Base-by-base conservation (phyloP, 2,113 vertebrate genomes). In the Osmerus mordax region DNA sequence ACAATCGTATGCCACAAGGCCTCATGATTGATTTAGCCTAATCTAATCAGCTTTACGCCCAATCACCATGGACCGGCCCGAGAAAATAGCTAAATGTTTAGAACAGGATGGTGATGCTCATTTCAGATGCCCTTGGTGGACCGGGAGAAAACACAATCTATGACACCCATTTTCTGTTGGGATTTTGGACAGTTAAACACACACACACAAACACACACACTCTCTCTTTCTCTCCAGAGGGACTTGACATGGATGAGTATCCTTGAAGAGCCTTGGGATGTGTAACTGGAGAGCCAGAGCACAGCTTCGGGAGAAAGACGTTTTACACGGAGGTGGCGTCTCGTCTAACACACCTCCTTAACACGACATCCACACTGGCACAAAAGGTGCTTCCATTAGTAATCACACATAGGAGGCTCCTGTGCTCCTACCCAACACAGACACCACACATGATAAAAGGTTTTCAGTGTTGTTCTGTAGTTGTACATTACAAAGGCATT, bases 401-500 rank as follows among this genome's bases (percentile, higher is more conserved):
- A 56, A 4, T 6, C 15, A 16, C 55, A 73, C 23, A 36, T 21
- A 8, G 18, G 2, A 60, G 28, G 41, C 13, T 56, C n/a, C n/a
- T n/a, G n/a, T 11, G 1, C 16, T 18, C 23, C 8, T 19, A 21
- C 11, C 16, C 7, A 47, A 47, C 41, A 47, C 41, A 47, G 9
- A 9, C 41, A 47, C 41, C 41, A 2, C 47, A 55, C 69, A 41
- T 1, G 62, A 80, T 89, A 88, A 91, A 91, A 89, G 88, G 85
- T 84, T 91, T 93, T 89, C 84, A 82, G 78, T 89, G 88, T 89
- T 68, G 77, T 71, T 78, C 56, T 52, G 60, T n/a, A 67, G n/a
- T 47, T 3, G 65, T 67, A 54, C 28, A 58, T 32, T 19, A 67
- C 11, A 65, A 76, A 79, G 79, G 29, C 41, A 52, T 0, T 41